Conservation (phyloP, 2,113 vertebrate species). For the Eolophus roseicapilla region DNA sequence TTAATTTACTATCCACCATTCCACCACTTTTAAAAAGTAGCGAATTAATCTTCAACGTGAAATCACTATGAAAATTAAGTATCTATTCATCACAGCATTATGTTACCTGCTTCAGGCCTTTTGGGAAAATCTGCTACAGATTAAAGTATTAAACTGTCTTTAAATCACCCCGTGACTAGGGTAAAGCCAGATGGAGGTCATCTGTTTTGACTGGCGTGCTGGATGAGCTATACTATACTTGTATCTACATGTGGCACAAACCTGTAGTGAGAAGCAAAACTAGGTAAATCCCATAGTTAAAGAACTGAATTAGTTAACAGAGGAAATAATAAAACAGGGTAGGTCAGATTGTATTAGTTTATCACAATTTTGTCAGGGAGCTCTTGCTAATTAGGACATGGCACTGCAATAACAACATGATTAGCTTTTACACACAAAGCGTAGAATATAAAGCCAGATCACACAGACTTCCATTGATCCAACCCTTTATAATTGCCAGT, state of each 20-base stretch:
- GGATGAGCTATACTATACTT: background rate
- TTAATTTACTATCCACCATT: background rate
- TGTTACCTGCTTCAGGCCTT: background rate
- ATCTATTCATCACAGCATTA: background rate
- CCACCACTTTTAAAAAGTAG: background rate
- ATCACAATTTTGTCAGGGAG: background rate
- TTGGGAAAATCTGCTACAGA: background rate
- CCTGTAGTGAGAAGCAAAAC: background rate
- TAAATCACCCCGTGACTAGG: background rate
- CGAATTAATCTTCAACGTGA: background rate
- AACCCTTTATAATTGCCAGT: background rate
- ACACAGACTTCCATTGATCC: background rate
- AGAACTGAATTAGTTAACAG: background rate
- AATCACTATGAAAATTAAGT: constrained; percentile 21
- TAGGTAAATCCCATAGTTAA: background rate
- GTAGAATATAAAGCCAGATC: background rate
- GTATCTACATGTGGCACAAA: background rate
- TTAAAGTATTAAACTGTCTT: constrained; percentile 43
- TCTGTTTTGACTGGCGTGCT: background rate
- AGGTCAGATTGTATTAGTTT: background rate
- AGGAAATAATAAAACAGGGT: background rate
- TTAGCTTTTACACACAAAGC: background rate
- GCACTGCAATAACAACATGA: background rate
- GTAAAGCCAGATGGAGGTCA: constrained; percentile 22
- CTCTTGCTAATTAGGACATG: constrained; percentile 3